Evolutionary conservation across 1,140 invertebrate genomes (phyloP), one percentile per base, ranked within the genome.

Genomic region (Patella vulgata): DNA sequence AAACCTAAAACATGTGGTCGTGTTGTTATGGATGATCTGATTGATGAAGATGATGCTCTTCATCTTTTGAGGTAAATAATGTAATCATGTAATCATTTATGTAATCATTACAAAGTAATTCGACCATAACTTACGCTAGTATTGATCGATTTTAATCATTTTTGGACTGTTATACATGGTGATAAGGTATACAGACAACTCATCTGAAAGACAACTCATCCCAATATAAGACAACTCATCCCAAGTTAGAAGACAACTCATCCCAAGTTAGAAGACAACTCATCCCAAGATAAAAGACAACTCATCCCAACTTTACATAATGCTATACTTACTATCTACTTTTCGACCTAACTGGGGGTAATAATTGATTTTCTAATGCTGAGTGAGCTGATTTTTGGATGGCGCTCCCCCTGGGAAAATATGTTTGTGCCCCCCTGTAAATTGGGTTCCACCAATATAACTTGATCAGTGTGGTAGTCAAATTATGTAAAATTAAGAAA

Each of bases 1-100:
- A 80, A 89, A 55, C 91, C 92, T 6, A 87, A 88, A 71, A 88
- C 88, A 74, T 95, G 93, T 86, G 91, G 91, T 8, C 86, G 93
- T 74, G 87, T 90, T 74, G 89, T 94, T 3, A 89, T 89, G 47
- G 93, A 95, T 82, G 88, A 88, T 73, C 78, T 94, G 27, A 85
- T 94, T 6, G 87, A 89, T 2, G 73, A 84, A 3, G 82, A 85
- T 51, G 92, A 94, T 84, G 88, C 87, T 9, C 87, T 89, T 58
- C 83, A 88, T 48, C 79, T 95, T 6, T 80, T 70, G 25, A 55
- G 68, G 74, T 77, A 71, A 40, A 43, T 58, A 23, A 36, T 25
- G 0, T 28, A 14, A 12, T 47, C n/a, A 11, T 31, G 19, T 40
- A n/a, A n/a, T 27, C 11, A 9, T n/a, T 8, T 8, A 48, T 3